Evolutionary conservation across 2,113 vertebrate genomes (phyloP).

Genomic region (Phoxinus phoxinus): DNA sequence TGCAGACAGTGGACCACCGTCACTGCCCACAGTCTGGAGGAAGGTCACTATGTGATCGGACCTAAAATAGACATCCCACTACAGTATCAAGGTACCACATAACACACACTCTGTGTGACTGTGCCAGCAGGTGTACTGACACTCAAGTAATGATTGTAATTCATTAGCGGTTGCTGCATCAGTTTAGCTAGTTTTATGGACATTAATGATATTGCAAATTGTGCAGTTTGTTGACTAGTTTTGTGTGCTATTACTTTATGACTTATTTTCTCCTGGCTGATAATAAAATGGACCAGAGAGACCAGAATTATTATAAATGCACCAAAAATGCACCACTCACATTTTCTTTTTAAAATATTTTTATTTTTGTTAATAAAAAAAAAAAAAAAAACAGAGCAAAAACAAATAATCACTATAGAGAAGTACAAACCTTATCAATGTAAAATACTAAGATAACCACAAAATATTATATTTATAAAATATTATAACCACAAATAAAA

Average conservation of each 20-base stretch:
- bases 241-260: background rate
- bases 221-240: background rate
- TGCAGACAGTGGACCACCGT: slow-evolving; percentile 98
- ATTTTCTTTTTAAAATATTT: too few species aligned
- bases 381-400: too few species aligned
- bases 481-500: too few species aligned
- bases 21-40: slow-evolving; percentile 94
- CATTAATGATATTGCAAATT: background rate
- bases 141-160: background rate
- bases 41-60: slow-evolving; percentile 95
- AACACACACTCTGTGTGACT: too few species aligned
- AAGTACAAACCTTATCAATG: too few species aligned
- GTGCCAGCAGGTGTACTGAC: background rate
- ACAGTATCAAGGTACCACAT: slow-evolving; percentile 89
- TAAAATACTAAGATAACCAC: too few species aligned
- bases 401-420: too few species aligned
- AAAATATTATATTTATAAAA: too few species aligned
- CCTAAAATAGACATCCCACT: slow-evolving; percentile 98
- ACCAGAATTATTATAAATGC: background rate
- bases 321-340: background rate
- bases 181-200: background rate
- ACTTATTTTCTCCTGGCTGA: background rate
- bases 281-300: background rate
- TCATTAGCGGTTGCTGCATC: background rate
- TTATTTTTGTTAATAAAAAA: too few species aligned